phyloP scores from a whole-genome alignment of 1,140 invertebrate species.

The Penaeus chinensis region DNA sequence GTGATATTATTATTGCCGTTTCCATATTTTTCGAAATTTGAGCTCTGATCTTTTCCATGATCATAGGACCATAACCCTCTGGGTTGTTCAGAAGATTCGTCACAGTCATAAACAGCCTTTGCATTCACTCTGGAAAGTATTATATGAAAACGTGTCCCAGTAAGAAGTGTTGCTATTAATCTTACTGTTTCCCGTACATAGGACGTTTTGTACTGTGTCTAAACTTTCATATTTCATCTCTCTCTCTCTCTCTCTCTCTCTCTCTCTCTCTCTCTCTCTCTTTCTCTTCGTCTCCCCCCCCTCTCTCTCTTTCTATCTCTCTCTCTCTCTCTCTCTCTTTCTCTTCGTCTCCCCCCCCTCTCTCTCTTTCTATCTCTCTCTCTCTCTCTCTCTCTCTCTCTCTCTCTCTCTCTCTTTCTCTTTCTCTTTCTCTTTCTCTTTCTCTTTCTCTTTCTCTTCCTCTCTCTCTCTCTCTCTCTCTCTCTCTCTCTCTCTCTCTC shows the following conservation, averaged over 20 bases:
- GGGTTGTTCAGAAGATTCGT: no score
- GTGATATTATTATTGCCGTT: no score
- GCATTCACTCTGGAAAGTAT: no score
- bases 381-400: conserved; percentile 10
- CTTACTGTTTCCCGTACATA: no score
- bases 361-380: neutral
- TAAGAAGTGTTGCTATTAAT: no score
- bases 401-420: conserved; percentile 5
- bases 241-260: neutral
- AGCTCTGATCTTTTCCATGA: no score
- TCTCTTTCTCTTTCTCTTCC: neutral
- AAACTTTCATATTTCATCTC: neutral
- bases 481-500: neutral
- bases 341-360: neutral
- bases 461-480: neutral
- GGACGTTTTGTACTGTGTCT: neutral
- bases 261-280: neutral
- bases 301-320: neutral
- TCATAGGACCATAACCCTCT: no score
- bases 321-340: neutral
- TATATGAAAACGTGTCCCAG: no score
- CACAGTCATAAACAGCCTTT: no score
- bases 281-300: neutral
- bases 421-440: neutral
- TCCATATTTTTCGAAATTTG: no score